A percentile compares a stretch with the other conserved stretches of the same genome.
These are phyloP conservation scores for Heliocidaris tuberculata DNA, from an alignment of 35 echinoderm and acorn worm genomes.

Conservation along the genomic window DNA sequence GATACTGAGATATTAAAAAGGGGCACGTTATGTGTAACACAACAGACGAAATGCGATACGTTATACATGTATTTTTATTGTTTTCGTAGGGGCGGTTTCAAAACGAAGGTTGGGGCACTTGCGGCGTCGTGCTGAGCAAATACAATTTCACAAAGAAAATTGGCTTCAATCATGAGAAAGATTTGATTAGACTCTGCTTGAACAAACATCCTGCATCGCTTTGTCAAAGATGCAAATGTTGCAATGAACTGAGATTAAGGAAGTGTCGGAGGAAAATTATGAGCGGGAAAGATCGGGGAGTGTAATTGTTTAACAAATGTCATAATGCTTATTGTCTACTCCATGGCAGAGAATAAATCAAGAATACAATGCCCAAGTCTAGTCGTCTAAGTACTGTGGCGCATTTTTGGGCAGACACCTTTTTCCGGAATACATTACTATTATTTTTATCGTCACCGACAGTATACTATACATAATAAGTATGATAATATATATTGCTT, in stretches of 20 bases:
- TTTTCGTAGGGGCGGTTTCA: neutral
- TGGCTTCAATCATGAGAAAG: neutral
- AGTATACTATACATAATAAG: too few relatives aligned
- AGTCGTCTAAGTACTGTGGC: too few relatives aligned
- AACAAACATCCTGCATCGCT: neutral
- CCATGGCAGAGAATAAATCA: neutral
- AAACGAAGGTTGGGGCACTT: neutral
- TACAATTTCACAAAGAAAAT: slow-evolving; percentile 12
- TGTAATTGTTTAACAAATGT: neutral
- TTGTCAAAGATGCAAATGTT: neutral
- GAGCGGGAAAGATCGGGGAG: neutral
- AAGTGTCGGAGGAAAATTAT: neutral
- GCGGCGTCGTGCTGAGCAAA: neutral
- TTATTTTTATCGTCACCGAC: too few relatives aligned
- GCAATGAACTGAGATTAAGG: neutral
- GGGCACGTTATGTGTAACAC: too few relatives aligned
- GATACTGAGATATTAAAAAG: too few relatives aligned
- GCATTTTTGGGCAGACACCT: too few relatives aligned
- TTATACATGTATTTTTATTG: too few relatives aligned
- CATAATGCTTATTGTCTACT: neutral
- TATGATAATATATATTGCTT: too few relatives aligned
- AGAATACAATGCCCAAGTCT: neutral
- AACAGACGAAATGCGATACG: too few relatives aligned
- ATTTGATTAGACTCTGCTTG: neutral
- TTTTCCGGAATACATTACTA: too few relatives aligned